Conservation (phyloP, 2,797 vertebrate genomes). For the Lagodon rhomboides region DNA sequence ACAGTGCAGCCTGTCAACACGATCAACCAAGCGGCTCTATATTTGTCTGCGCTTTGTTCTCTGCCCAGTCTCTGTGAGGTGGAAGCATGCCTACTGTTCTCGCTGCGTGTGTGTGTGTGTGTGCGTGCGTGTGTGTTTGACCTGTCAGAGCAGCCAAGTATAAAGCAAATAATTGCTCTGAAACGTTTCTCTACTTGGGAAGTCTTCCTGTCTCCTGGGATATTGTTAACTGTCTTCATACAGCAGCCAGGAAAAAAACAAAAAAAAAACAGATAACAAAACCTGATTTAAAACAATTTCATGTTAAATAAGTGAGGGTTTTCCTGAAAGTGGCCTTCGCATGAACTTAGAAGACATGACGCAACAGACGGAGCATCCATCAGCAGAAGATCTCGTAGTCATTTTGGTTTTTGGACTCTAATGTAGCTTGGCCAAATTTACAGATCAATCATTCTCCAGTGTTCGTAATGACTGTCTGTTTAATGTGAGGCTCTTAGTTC, state of each 20-base stretch:
- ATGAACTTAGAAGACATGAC: background rate
- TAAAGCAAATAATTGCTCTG: constrained; percentile 65
- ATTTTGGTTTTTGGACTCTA: background rate
- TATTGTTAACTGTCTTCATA: background rate
- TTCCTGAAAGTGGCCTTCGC: background rate
- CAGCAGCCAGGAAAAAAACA: background rate
- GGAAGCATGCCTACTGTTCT: constrained; percentile 40
- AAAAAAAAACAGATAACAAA: background rate
- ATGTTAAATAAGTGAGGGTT: background rate
- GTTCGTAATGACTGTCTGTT: background rate
- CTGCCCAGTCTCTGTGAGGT: constrained; percentile 35
- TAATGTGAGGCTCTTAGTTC: background rate
- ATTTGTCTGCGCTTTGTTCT: constrained; percentile 58
- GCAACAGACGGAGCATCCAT: background rate
- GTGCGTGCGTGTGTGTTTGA: constrained; percentile 32
- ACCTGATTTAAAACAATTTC: background rate
- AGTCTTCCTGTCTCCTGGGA: constrained; percentile 29
- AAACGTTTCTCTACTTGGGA: constrained; percentile 23
- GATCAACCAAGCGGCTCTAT: constrained; percentile 49
- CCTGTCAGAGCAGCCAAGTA: constrained; percentile 60
- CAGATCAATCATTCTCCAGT: constrained; percentile 6
- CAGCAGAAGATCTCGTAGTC: background rate
- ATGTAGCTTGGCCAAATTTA: background rate
- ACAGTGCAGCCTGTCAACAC: constrained; percentile 44
- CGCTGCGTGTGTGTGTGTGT: constrained; percentile 22